Conservation (phyloP, 2,113 vertebrate genomes). For the Colistium nudipinnis region DNA sequence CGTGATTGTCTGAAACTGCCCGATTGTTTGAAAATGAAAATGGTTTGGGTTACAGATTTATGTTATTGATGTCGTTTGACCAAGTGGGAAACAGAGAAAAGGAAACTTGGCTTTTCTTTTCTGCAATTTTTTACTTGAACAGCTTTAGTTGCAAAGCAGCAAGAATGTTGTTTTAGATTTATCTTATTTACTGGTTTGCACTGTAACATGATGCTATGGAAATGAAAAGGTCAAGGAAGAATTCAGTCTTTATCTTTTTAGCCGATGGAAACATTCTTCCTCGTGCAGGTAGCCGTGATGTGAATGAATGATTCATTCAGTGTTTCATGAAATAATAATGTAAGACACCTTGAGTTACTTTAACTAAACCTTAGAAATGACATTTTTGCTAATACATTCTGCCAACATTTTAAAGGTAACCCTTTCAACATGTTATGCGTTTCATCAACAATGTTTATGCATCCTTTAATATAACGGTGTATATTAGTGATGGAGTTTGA, state of each 20-base stretch:
- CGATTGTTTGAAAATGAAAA: too few species aligned
- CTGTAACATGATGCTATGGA: not conserved
- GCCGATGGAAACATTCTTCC: not conserved
- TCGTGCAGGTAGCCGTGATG: too few species aligned
- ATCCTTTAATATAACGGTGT: not conserved
- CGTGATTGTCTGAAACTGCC: too few species aligned
- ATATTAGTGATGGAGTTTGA: slow-evolving; percentile 2
- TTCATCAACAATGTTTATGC: not conserved
- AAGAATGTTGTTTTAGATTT: not conserved
- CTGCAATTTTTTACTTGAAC: not conserved
- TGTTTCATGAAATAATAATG: too few species aligned
- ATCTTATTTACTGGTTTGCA: not conserved
- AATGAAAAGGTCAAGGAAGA: not conserved
- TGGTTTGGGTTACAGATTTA: too few species aligned
- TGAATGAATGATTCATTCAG: too few species aligned
- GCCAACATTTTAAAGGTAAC: not conserved
- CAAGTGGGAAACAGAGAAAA: not conserved
- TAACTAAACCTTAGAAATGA: too few species aligned
- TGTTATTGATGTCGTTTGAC: not conserved
- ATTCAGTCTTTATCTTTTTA: not conserved
- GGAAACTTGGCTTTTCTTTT: not conserved
- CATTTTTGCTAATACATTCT: too few species aligned
- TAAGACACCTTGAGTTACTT: too few species aligned
- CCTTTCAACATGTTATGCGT: not conserved
- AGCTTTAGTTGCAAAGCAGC: not conserved